phyloP scores from a whole-genome alignment of 2,797 vertebrate genomes.

The Oceanodroma leucorhoa region DNA sequence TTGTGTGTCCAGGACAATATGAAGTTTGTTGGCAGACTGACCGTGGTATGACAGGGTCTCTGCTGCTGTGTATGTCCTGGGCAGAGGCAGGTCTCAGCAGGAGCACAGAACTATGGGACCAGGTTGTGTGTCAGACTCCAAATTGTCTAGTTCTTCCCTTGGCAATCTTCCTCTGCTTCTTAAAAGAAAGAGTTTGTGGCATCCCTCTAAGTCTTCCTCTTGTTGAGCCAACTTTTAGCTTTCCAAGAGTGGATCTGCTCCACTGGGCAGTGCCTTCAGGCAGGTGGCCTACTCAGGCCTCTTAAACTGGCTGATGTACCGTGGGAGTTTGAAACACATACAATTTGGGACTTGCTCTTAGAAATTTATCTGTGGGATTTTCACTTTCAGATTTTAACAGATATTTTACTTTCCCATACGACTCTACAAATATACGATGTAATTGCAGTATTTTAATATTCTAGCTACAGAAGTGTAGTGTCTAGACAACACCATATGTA shows the following conservation, averaged over 20 bases:
- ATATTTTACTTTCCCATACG: neutral
- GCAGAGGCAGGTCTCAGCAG: neutral
- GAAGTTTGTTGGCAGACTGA: neutral
- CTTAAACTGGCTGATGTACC: neutral
- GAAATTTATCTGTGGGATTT: neutral
- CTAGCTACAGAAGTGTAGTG: neutral
- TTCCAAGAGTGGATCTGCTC: neutral
- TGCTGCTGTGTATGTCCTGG: neutral
- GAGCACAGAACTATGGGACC: neutral
- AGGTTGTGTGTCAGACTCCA: neutral
- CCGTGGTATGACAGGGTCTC: neutral
- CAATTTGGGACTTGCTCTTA: neutral
- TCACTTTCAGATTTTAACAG: neutral
- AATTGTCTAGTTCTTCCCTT: neutral
- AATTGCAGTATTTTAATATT: constrained; percentile 37
- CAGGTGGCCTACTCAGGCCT: neutral
- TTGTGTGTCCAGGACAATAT: neutral
- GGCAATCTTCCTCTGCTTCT: neutral
- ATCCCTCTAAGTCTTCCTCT: neutral
- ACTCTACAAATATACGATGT: neutral
- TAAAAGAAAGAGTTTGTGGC: neutral
- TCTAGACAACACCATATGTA: constrained; percentile 41
- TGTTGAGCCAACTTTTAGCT: neutral
- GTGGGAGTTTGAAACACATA: neutral
- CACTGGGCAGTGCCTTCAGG: neutral